Conservation (phyloP, 2,888 invertebrate genomes). For the Pterostichus niger region DNA sequence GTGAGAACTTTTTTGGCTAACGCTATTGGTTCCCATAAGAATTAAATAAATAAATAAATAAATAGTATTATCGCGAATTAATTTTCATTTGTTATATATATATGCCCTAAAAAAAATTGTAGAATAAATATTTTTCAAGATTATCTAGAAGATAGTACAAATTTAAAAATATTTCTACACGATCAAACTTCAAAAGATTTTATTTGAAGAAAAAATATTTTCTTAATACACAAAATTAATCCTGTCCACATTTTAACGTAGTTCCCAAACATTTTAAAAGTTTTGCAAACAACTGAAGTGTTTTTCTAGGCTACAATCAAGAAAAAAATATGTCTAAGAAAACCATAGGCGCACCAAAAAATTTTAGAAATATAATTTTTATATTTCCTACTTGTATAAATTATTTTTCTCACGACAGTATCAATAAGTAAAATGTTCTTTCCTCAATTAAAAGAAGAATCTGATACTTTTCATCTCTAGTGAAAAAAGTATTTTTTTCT, state of each 20-base stretch:
- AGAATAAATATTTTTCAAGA: neutral
- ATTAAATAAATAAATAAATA: no score
- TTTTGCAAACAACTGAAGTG: slow-evolving; percentile 45
- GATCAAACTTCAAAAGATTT: slow-evolving; percentile 6
- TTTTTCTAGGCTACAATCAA: neutral
- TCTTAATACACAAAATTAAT: slow-evolving; percentile 29
- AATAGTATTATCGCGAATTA: no score
- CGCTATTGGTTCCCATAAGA: no score
- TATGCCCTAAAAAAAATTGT: no score
- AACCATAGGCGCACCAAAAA: slow-evolving; percentile 11
- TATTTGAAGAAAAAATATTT: slow-evolving; percentile 24
- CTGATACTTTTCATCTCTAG: no score
- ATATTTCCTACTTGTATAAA: neutral
- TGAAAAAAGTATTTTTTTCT: no score
- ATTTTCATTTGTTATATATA: no score
- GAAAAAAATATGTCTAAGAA: slow-evolving; percentile 1
- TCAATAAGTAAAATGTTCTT: no score
- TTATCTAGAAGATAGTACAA: neutral
- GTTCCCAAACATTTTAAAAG: slow-evolving; percentile 39
- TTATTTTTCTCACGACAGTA: no score
- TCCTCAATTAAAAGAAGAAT: no score
- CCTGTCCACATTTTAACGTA: slow-evolving; percentile 21
- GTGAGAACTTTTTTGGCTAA: no score
- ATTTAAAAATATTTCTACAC: slow-evolving; percentile 13
- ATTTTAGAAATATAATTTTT: neutral